Base-by-base conservation (phyloP, 1,140 invertebrate genomes). In the Hycleus cichorii region DNA sequence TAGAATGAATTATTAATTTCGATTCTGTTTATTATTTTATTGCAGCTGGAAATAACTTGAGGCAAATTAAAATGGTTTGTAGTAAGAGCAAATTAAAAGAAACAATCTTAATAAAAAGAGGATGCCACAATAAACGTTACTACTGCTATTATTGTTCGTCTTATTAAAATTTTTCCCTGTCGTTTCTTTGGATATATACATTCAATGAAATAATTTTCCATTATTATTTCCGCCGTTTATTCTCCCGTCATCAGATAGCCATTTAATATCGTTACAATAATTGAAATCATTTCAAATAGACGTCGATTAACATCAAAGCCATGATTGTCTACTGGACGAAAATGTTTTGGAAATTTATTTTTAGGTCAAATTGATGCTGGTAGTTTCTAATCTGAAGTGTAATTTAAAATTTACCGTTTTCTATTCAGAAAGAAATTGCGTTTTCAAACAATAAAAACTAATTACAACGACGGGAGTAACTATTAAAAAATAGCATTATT, bases 401-500 rank as follows among this genome's bases (percentile, higher is more conserved):
- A 53, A 45, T 53, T 53, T 44, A 45, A 53, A 53, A 53, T 53
- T 40, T 53, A 53, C 51, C 51, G 51, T 45, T 53, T 45, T 32
- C 7, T 32, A 3, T 45, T 45, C 25, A 38, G 45, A 42, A 46
- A 38, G n/a, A 47, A 47, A 39, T 56, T 39, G 39, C 53, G 47
- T 47, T 56, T 47, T 47, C 32, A 48, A 39, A 48, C 39, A 40
- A 47, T 48, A 48, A 18, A 48, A 26, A 42, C 47, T 57, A 43
- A 57, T 57, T 49, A 49, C 2, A 18, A 18, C 18, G 18, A 18
- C 18, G 43, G 27, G 46, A 57, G 27, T 24, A 40, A 45, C 46
- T 18, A 18, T 18, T 18, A 18, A 18, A 1, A 18, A 18, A 18
- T 18, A 18, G 18, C 18, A 18, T 18, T 18, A 18, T 18, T 18